These are phyloP conservation scores for Meliscaeva auricollis DNA, from an alignment of 2,888 invertebrate species.

Conservation along the genomic window DNA sequence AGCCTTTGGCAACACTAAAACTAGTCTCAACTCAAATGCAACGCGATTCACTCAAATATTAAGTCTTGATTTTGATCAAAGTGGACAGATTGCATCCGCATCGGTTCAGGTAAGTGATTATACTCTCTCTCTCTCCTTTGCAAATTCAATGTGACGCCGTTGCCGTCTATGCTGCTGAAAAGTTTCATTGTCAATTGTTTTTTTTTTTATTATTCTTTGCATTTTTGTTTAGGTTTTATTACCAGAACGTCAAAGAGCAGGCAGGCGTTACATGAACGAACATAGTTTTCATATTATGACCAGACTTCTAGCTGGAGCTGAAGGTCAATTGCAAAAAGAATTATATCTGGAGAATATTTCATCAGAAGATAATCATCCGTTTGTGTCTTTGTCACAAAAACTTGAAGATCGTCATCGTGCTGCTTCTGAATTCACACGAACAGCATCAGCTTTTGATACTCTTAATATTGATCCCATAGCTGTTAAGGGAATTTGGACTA, in stretches of 20 bases:
- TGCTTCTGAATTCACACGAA: constrained; percentile 91
- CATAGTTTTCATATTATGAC: constrained; percentile 85
- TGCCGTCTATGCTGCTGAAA: constrained; percentile 21
- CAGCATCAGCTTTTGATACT: constrained; percentile 90
- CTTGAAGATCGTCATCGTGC: constrained; percentile 92
- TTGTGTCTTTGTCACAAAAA: constrained; percentile 91
- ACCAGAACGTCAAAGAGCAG: constrained; percentile 91
- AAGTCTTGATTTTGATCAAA: constrained; percentile 97
- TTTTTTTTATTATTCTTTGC: not conserved
- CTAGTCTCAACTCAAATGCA: constrained; percentile 93
- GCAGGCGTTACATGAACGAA: constrained; percentile 87
- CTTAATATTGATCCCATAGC: constrained; percentile 92
- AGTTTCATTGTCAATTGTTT: constrained; percentile 16
- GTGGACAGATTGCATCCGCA: constrained; percentile 94
- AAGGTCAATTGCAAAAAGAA: constrained; percentile 92
- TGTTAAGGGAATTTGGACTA: constrained; percentile 92
- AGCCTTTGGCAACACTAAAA: constrained; percentile 95
- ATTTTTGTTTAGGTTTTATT: constrained; percentile 88
- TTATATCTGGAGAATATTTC: constrained; percentile 91
- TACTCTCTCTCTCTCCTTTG: not conserved
- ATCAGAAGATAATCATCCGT: constrained; percentile 89
- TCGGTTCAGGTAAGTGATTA: constrained; percentile 89
- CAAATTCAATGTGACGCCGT: constrained; percentile 22
- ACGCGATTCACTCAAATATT: constrained; percentile 96
- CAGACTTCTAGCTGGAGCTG: constrained; percentile 89